These are phyloP conservation scores for Stramonita haemastoma DNA, from an alignment of 2,888 invertebrate species.

Conservation along the genomic window DNA sequence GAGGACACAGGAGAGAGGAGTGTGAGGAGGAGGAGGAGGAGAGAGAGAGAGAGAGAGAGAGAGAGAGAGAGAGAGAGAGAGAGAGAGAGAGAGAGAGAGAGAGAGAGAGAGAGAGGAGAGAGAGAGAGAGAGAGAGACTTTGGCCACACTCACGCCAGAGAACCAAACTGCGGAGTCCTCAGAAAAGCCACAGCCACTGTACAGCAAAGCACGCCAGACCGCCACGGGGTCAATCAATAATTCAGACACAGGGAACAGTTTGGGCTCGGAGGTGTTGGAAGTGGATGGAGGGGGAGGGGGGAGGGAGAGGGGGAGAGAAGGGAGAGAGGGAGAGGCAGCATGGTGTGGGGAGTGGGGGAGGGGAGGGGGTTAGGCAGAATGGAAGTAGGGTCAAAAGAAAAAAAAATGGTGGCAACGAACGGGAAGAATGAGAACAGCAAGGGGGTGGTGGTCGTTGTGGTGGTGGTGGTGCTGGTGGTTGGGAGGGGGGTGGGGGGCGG, in stretches of 20 bases:
- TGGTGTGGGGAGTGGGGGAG: background rate
- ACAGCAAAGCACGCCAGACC: too few relatives aligned
- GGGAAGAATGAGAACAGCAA: too few relatives aligned
- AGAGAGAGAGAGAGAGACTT: background rate
- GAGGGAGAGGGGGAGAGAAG: background rate
- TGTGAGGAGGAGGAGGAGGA: background rate
- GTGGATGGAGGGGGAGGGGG: background rate
- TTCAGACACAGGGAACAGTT: constrained; percentile 11
- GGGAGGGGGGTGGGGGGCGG: background rate
- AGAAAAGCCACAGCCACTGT: background rate
- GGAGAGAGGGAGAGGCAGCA: background rate
- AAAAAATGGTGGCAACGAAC: too few relatives aligned
- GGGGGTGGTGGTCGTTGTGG: too few relatives aligned
- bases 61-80: too few relatives aligned
- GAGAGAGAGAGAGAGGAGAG: background rate
- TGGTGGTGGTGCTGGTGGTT: too few relatives aligned
- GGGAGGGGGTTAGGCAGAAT: background rate
- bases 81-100: too few relatives aligned
- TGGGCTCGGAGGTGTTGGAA: background rate
- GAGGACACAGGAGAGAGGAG: too few relatives aligned
- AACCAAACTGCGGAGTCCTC: background rate
- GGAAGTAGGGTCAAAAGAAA: too few relatives aligned
- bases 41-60: background rate
- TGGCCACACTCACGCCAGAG: background rate
- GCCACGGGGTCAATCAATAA: constrained; percentile 1